Evolutionary conservation across 2,113 vertebrate species (phyloP).

Genomic region (Aleadryas rufinucha): DNA sequence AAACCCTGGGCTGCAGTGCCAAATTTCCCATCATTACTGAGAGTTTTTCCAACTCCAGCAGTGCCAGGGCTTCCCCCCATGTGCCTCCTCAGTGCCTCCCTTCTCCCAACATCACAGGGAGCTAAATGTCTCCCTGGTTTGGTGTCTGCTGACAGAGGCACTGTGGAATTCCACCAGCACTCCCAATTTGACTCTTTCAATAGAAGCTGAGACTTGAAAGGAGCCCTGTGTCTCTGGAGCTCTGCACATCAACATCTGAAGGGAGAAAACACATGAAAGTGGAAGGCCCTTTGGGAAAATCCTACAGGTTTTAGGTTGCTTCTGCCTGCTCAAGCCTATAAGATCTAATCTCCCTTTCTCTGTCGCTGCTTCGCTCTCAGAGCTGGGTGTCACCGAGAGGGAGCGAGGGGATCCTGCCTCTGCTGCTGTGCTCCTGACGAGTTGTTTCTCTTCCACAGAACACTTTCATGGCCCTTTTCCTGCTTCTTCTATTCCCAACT

Average conservation of each 20-base stretch:
- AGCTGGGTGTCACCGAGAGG: background rate
- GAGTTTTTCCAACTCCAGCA: background rate
- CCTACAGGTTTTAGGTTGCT: background rate
- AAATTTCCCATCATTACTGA: background rate
- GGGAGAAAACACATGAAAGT: background rate
- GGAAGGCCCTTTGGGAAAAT: background rate
- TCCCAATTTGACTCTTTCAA: background rate
- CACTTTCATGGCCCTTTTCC: background rate
- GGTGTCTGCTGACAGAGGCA: background rate
- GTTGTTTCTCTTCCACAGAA: background rate
- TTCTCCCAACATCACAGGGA: background rate
- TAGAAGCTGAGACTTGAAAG: conserved; percentile 12
- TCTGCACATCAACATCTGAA: background rate
- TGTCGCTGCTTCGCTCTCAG: background rate
- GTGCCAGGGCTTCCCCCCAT: background rate
- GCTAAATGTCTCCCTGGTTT: background rate
- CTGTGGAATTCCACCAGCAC: background rate
- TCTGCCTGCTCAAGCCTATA: background rate
- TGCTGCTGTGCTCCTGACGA: background rate
- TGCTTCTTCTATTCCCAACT: background rate
- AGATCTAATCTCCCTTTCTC: background rate
- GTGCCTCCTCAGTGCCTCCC: background rate
- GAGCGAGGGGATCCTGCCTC: background rate
- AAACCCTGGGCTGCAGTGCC: background rate
- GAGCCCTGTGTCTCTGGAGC: background rate